Conservation (phyloP, 1,140 invertebrate genomes). For the Drepana arcuata region DNA sequence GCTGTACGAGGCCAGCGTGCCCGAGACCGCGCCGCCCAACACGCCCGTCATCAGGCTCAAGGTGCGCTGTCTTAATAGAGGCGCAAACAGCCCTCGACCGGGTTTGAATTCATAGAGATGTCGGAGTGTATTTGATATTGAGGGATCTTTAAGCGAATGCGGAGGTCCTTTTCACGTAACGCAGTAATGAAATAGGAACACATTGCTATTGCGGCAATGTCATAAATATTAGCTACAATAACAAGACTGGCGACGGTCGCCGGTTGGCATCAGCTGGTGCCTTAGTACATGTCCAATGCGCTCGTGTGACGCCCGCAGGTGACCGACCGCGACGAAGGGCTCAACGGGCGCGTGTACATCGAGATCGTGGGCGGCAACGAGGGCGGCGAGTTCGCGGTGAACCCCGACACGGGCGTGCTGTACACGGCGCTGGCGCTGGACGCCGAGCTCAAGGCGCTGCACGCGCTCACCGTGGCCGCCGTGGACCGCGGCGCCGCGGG, state of each 20-base stretch:
- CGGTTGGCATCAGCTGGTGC: too few species aligned
- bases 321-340: conserved; percentile 86
- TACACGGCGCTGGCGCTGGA: conserved; percentile 89
- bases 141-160: too few species aligned
- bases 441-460: conserved; percentile 89
- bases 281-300: conserved; percentile 86
- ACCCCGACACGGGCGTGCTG: conserved; percentile 90
- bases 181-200: too few species aligned
- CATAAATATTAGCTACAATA: too few species aligned
- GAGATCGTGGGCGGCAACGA: conserved; percentile 95
- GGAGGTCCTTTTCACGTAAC: too few species aligned
- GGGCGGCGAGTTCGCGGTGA: conserved; percentile 88
- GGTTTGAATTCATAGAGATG: too few species aligned
- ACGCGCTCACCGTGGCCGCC: conserved; percentile 92
- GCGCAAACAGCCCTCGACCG: too few species aligned
- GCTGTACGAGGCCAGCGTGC: conserved; percentile 89
- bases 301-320: conserved; percentile 82
- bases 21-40: conserved; percentile 90
- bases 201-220: too few species aligned
- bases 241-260: too few species aligned
- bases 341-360: conserved; percentile 87
- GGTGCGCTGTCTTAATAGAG: conserved; percentile 88
- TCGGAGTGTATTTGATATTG: too few species aligned
- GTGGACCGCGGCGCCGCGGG: conserved; percentile 90
- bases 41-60: conserved; percentile 81